Evolutionary conservation across 2,888 invertebrate genomes (phyloP).

Genomic region (Timema cristinae): DNA sequence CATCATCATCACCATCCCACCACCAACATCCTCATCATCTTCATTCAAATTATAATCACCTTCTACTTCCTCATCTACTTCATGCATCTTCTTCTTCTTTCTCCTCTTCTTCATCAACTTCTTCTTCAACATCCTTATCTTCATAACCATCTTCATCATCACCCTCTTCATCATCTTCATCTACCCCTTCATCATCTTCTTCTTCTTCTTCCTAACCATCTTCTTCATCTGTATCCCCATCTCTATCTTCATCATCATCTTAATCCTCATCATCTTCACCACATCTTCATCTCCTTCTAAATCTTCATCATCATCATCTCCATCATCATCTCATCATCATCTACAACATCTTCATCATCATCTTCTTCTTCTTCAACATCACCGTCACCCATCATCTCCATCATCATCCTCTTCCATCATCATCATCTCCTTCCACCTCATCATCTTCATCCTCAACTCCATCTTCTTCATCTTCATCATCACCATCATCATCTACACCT

Average conservation of each 20-base stretch:
- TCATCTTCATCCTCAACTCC: constrained; percentile 23
- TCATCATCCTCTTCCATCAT: constrained; percentile 20
- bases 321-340: constrained; percentile 23
- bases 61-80: constrained; percentile 16
- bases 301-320: constrained; percentile 22
- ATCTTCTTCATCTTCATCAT: constrained; percentile 16
- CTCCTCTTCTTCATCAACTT: constrained; percentile 22
- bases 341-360: constrained; percentile 17
- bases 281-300: constrained; percentile 20
- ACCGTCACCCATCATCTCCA: constrained; percentile 20
- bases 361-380: constrained; percentile 20
- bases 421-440: constrained; percentile 25
- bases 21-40: constrained; percentile 21
- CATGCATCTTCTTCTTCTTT: constrained; percentile 17
- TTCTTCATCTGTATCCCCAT: constrained; percentile 20
- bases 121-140: constrained; percentile 24
- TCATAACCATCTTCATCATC: constrained; percentile 23
- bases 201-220: constrained; percentile 23
- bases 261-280: constrained; percentile 22
- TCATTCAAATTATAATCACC: constrained; percentile 22
- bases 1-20: constrained; percentile 17
- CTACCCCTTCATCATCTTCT: constrained; percentile 18
- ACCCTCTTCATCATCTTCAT: constrained; percentile 22
- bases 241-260: constrained; percentile 23
- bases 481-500: constrained; percentile 19